Conservation (phyloP, 2,888 invertebrate genomes). For the Daptonema setosum region DNA sequence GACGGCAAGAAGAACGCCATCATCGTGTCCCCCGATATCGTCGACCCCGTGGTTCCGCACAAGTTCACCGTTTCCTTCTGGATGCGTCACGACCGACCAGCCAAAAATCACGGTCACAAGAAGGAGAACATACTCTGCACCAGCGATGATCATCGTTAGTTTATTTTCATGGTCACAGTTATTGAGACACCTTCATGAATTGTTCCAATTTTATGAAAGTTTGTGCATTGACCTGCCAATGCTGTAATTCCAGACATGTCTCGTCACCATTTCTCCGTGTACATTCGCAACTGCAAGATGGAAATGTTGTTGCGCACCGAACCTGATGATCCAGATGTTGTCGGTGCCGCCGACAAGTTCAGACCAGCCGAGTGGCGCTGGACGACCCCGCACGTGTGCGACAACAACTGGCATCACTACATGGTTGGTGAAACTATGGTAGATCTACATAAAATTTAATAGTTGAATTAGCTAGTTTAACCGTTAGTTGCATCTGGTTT, state of each 20-base stretch:
- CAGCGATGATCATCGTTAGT: conserved; percentile 85
- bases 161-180: not conserved
- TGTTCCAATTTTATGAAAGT: too few relatives aligned
- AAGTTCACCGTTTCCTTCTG: conserved; percentile 70
- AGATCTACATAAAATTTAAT: too few relatives aligned
- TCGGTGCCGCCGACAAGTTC: too few relatives aligned
- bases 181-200: too few relatives aligned
- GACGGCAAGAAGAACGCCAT: conserved; percentile 72
- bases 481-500: too few relatives aligned
- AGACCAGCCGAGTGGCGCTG: conserved; percentile 96
- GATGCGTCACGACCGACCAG: conserved; percentile 66
- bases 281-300: conserved; percentile 84
- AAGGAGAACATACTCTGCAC: conserved; percentile 92
- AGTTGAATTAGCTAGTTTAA: too few relatives aligned
- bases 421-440: too few relatives aligned
- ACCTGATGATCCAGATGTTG: conserved; percentile 11
- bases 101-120: conserved; percentile 51
- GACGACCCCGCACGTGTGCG: conserved; percentile 81
- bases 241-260: conserved; percentile 69
- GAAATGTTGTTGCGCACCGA: conserved; percentile 72
- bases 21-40: conserved; percentile 50
- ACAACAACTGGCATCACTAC: conserved; percentile 96
- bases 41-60: conserved; percentile 31
- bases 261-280: conserved; percentile 89
- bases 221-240: too few relatives aligned